A percentile compares a stretch with the other conserved stretches of the same genome.
Conservation (phyloP, 2,888 invertebrate genomes). For the Pachydiplax longipennis region DNA sequence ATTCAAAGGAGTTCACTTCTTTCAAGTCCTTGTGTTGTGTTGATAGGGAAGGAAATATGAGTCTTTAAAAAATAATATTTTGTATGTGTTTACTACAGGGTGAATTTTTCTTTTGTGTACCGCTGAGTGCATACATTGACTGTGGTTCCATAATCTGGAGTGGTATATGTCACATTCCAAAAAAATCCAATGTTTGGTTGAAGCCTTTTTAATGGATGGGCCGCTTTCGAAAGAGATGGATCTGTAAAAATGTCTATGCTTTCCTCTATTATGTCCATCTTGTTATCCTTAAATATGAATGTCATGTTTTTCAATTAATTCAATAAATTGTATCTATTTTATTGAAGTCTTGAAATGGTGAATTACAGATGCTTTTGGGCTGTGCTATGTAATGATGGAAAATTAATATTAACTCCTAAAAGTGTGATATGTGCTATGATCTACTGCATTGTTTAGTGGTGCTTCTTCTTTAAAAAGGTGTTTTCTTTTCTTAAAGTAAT, state of each 20-base stretch:
- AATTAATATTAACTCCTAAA: slow-evolving; percentile 38
- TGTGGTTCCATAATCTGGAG: slow-evolving; percentile 41
- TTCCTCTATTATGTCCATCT: slow-evolving; percentile 30
- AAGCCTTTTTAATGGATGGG: neutral
- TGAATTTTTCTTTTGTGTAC: slow-evolving; percentile 26
- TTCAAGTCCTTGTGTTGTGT: slow-evolving; percentile 29
- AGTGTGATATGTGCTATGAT: slow-evolving; percentile 44
- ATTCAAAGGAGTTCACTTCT: slow-evolving; percentile 14
- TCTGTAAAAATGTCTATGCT: slow-evolving; percentile 7
- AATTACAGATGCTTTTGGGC: slow-evolving; percentile 44
- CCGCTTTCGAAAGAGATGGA: slow-evolving; percentile 17
- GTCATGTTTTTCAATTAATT: neutral
- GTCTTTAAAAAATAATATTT: slow-evolving; percentile 27
- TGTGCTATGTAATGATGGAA: slow-evolving; percentile 43
- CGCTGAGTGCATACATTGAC: slow-evolving; percentile 23
- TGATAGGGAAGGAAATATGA: slow-evolving; percentile 12
- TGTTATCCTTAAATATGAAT: slow-evolving; percentile 25
- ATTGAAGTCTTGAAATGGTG: slow-evolving; percentile 39
- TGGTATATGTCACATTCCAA: slow-evolving; percentile 43
- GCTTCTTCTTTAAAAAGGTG: slow-evolving; percentile 38
- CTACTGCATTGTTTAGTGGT: slow-evolving; percentile 44
- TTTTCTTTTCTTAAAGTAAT: slow-evolving; percentile 34
- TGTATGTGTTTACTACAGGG: slow-evolving; percentile 19
- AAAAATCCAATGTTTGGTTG: slow-evolving; percentile 22
- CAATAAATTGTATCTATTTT: slow-evolving; percentile 38